phyloP scores from a whole-genome alignment of 2,888 invertebrate species.

The Carterocephalus palaemon region DNA sequence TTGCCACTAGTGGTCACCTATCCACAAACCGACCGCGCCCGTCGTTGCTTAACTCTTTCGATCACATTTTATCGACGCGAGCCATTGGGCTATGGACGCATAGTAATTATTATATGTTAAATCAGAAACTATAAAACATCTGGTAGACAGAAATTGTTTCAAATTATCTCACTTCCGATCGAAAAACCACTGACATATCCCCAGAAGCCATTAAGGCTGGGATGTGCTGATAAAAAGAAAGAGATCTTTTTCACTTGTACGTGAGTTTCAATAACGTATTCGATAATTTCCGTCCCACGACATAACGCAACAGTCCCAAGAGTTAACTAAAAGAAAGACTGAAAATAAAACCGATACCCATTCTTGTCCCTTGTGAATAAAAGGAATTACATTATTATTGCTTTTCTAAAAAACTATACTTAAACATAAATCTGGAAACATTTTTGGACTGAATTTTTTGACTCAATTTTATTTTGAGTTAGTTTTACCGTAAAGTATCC shows the following conservation, averaged over 20 bases:
- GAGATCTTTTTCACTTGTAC: conserved; percentile 37
- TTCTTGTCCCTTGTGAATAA: conserved; percentile 21
- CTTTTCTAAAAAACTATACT: too few relatives aligned
- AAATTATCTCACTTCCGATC: conserved; percentile 15
- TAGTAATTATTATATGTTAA: too few relatives aligned
- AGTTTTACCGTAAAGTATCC: too few relatives aligned
- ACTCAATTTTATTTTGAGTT: too few relatives aligned
- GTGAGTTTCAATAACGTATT: conserved; percentile 42
- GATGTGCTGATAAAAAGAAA: conserved; percentile 21
- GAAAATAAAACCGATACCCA: conserved; percentile 29
- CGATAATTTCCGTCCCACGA: conserved; percentile 38
- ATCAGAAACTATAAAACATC: neutral
- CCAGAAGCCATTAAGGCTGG: conserved; percentile 19
- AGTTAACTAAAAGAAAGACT: conserved; percentile 25
- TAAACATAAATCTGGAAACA: too few relatives aligned
- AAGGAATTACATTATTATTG: conserved; percentile 23
- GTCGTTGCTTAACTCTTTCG: too few relatives aligned
- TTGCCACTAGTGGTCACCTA: too few relatives aligned
- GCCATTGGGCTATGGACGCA: too few relatives aligned
- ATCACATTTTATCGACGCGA: too few relatives aligned
- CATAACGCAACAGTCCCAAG: conserved; percentile 19
- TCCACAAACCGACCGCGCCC: too few relatives aligned
- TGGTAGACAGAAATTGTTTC: conserved; percentile 5
- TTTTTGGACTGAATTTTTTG: too few relatives aligned
- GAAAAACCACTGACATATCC: conserved; percentile 10